Conservation (phyloP, 2,888 invertebrate genomes). For the Xanthia togata region DNA sequence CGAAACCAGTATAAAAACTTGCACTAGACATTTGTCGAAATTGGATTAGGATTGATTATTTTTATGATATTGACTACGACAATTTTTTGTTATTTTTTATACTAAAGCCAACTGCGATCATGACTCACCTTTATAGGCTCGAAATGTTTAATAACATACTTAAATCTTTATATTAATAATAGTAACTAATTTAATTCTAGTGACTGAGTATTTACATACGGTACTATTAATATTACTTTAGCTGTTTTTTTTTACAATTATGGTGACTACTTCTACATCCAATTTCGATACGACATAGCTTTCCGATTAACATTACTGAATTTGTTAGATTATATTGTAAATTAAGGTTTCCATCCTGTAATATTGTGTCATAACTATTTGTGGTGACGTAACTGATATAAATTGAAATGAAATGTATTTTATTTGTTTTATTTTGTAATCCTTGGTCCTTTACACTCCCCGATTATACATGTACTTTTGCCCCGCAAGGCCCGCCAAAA, state of each 20-base stretch:
- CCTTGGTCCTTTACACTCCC: background rate
- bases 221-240: constrained; percentile 32
- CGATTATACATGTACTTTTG: background rate
- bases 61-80: constrained; percentile 17
- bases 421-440: constrained; percentile 65
- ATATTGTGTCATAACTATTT: constrained; percentile 86
- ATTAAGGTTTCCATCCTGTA: constrained; percentile 84
- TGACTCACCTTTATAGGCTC: constrained; percentile 42
- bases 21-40: constrained; percentile 41
- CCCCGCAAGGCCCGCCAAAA: too few relatives aligned
- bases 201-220: constrained; percentile 50
- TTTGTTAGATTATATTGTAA: constrained; percentile 81
- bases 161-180: constrained; percentile 34
- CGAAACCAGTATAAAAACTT: background rate
- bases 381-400: constrained; percentile 87
- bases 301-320: constrained; percentile 70
- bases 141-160: constrained; percentile 36
- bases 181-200: constrained; percentile 34
- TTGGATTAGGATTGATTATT: constrained; percentile 47
- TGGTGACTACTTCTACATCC: constrained; percentile 41
- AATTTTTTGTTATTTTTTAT: constrained; percentile 4
- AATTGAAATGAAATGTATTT: constrained; percentile 67
- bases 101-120: constrained; percentile 28
- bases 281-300: constrained; percentile 56
- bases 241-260: constrained; percentile 16